These are phyloP conservation scores for Drosophila ficusphila DNA, from an alignment of 1,140 invertebrate genomes.

Conservation along the genomic window DNA sequence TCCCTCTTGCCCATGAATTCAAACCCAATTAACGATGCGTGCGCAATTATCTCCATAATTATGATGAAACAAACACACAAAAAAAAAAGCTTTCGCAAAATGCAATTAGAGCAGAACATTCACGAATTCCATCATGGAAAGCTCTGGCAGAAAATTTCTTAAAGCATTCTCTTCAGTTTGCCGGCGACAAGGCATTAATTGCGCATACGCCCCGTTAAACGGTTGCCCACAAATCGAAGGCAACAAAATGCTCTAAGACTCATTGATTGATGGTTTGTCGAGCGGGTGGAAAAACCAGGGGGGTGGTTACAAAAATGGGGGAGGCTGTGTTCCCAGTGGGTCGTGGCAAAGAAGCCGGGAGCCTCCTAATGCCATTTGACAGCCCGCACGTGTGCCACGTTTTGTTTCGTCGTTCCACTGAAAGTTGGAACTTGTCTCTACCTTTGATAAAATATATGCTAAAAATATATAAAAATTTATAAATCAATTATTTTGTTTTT, in stretches of 20 bases:
- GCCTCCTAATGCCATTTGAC: slow-evolving; percentile 38
- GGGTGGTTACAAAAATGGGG: background rate
- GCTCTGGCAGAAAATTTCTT: slow-evolving; percentile 20
- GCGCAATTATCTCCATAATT: slow-evolving; percentile 55
- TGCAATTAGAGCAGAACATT: slow-evolving; percentile 58
- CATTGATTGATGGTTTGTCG: slow-evolving; percentile 49
- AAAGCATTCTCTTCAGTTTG: slow-evolving; percentile 18
- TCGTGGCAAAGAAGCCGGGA: slow-evolving; percentile 1
- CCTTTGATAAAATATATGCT: too few relatives aligned
- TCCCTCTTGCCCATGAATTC: background rate
- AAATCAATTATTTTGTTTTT: background rate
- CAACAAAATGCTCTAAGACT: slow-evolving; percentile 43
- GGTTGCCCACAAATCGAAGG: slow-evolving; percentile 36
- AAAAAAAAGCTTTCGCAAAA: slow-evolving; percentile 41
- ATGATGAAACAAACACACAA: slow-evolving; percentile 35
- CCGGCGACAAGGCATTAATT: slow-evolving; percentile 50
- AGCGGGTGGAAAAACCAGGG: background rate
- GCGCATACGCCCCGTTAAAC: slow-evolving; percentile 62
- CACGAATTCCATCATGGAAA: slow-evolving; percentile 37
- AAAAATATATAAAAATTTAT: too few relatives aligned
- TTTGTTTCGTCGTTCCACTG: slow-evolving; percentile 3
- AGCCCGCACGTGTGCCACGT: slow-evolving; percentile 53
- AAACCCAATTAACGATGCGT: slow-evolving; percentile 58
- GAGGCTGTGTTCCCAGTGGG: slow-evolving; percentile 6
- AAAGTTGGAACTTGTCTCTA: too few relatives aligned